Percentiles rank a stretch among this genome's conserved stretches.
These are phyloP conservation scores for Empidonax alnorum DNA, from an alignment of 2,113 vertebrate species.

Conservation along the genomic window DNA sequence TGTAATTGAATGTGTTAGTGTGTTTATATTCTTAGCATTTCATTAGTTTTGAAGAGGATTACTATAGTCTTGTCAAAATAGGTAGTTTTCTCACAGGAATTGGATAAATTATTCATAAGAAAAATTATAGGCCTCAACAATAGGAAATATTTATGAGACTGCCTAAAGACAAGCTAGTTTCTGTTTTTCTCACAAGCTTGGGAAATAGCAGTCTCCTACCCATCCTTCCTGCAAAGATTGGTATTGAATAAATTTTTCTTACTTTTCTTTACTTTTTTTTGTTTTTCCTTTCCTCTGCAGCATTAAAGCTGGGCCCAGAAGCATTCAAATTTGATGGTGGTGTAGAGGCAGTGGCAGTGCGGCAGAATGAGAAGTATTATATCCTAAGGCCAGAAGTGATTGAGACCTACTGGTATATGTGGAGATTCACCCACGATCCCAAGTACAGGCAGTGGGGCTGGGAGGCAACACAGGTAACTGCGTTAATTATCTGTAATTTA, in stretches of 20 bases:
- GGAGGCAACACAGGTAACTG: conserved; percentile 92
- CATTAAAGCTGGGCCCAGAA: conserved; percentile 94
- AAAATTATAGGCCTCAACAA: conserved; percentile 16
- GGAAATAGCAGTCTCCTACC: neutral
- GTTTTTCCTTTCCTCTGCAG: conserved; percentile 63
- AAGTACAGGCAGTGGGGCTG: conserved; percentile 98
- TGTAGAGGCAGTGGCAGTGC: conserved; percentile 91
- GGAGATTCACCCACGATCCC: conserved; percentile 97
- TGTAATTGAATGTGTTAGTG: neutral
- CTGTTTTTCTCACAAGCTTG: conserved; percentile 4
- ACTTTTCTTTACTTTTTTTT: neutral
- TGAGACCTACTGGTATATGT: conserved; percentile 99
- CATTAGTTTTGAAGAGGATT: conserved; percentile 41
- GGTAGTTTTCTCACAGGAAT: conserved; percentile 24
- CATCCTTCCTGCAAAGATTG: neutral
- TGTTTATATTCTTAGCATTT: conserved; percentile 20
- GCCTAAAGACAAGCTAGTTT: conserved; percentile 4
- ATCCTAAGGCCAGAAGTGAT: conserved; percentile 97
- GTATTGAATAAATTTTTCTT: neutral
- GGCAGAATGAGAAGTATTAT: conserved; percentile 98
- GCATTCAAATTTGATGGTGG: conserved; percentile 98
- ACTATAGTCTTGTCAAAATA: neutral
- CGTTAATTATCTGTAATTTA: neutral
- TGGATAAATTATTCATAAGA: conserved; percentile 40
- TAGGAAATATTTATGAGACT: conserved; percentile 31